Evolutionary conservation across 2,888 invertebrate species (phyloP).

Genomic region (Rhaphigaster nebulosa): DNA sequence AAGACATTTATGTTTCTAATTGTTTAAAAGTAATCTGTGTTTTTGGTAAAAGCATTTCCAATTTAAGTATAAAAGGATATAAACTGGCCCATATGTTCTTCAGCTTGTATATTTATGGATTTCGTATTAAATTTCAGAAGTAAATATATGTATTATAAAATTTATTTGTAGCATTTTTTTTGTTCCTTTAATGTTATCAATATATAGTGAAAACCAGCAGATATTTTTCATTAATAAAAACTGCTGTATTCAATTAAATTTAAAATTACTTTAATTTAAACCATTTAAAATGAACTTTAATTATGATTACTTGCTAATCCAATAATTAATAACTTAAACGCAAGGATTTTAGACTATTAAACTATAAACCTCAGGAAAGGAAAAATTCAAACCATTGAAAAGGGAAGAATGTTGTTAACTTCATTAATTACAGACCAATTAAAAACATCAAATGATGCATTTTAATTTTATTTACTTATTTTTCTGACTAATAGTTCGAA

Average conservation of each 20-base stretch:
- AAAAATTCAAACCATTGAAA: too few species aligned
- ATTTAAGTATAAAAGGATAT: conserved; percentile 58
- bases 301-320: too few species aligned
- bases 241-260: neutral
- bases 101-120: conserved; percentile 59
- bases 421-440: too few species aligned
- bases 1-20: conserved; percentile 42
- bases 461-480: too few species aligned
- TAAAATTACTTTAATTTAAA: neutral
- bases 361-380: too few species aligned
- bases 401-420: too few species aligned
- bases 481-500: too few species aligned
- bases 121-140: conserved; percentile 60
- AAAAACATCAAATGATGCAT: too few species aligned
- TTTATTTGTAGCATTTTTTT: conserved; percentile 25
- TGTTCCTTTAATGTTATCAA: neutral
- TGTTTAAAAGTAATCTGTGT: neutral
- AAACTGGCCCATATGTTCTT: conserved; percentile 57
- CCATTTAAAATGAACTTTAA: neutral
- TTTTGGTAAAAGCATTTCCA: conserved; percentile 43
- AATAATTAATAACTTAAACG: too few species aligned
- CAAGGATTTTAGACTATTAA: too few species aligned
- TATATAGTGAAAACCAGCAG: neutral
- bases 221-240: neutral
- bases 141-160: conserved; percentile 61